Base-by-base conservation (phyloP, 2,797 vertebrate genomes). In the Pipistrellus pipistrellus region DNA sequence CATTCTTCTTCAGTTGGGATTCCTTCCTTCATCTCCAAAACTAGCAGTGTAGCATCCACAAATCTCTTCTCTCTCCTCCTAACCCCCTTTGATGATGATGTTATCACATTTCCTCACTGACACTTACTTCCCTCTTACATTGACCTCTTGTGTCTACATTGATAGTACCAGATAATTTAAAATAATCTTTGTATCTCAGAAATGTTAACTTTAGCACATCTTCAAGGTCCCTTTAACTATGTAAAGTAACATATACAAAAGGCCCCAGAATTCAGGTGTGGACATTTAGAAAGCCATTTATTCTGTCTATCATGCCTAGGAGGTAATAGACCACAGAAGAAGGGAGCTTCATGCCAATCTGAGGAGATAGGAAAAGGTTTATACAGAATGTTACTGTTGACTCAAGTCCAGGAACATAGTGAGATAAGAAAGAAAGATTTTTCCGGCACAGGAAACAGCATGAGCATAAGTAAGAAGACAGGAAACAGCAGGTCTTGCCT, bases 371-470 rank as follows among this genome's bases (percentile, higher is more conserved):
- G 10, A 64, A 78, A 90, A 64, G 2, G 15, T 44, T 93, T 89
- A 46, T 51, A 85, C 20, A 91, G 71, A 94, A 92, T 21, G 13
- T 55, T 78, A 85, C 53, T 90, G 35, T 86, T 85, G 69, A 77
- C 30, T 32, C 53, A 82, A 85, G 48, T 78, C 35, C 88, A 87
- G 53, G 85, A 95, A 66, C 57, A 51, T 78, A 64, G 85, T 6
- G 18, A 75, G 64, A 82, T 66, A 85, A 55, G 41, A 20, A 73
- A 91, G n/a, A 83, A 84, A 89, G 46, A 72, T 15, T 85, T 87
- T 94, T 81, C 57, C 4, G 55, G 48, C 57, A 82, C 17, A 82
- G 30, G 80, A 88, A 94, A 46, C 3, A 93, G 44, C 12, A 18
- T 59, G 53, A 57, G 21, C 48, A n/a, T 35, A 94, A 82, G 9